Percentiles rank a stretch among this genome's conserved stretches.
Conservation (phyloP, 2,797 vertebrate genomes). For the Acanthurus leucopareius region DNA sequence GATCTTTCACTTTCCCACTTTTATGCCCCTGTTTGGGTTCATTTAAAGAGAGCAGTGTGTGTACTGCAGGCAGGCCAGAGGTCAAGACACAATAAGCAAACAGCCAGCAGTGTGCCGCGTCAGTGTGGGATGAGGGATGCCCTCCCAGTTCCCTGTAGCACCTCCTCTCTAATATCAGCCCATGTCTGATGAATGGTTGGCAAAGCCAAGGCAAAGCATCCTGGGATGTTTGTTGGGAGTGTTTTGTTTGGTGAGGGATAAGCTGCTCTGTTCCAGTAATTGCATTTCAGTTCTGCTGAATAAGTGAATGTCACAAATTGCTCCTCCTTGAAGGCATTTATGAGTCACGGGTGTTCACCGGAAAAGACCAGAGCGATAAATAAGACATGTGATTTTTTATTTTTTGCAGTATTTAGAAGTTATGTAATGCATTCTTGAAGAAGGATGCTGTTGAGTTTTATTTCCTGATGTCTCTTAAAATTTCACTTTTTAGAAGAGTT, state of each 20-base stretch:
- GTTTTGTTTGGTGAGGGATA: slow-evolving; percentile 52
- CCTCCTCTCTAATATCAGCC: slow-evolving; percentile 81
- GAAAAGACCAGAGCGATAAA: neutral
- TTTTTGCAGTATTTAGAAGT: neutral
- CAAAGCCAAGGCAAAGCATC: slow-evolving; percentile 58
- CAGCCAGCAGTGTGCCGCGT: slow-evolving; percentile 10
- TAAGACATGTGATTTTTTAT: slow-evolving; percentile 7
- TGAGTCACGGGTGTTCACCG: slow-evolving; percentile 6
- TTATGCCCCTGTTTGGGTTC: slow-evolving; percentile 4
- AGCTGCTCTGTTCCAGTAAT: slow-evolving; percentile 42
- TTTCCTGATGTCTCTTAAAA: neutral
- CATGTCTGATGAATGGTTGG: slow-evolving; percentile 75
- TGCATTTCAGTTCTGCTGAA: slow-evolving; percentile 50
- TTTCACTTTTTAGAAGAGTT: neutral
- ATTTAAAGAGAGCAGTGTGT: slow-evolving; percentile 22
- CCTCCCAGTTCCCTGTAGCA: slow-evolving; percentile 59
- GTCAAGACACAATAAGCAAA: neutral
- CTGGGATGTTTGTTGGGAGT: slow-evolving; percentile 64
- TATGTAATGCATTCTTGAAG: neutral
- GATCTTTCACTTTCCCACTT: neutral
- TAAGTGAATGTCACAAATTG: slow-evolving; percentile 37
- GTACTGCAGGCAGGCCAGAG: neutral
- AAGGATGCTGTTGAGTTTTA: neutral
- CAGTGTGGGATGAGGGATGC: slow-evolving; percentile 46
- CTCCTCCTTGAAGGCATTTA: slow-evolving; percentile 11